These are phyloP conservation scores for Cyprinodon variegatus DNA, from an alignment of 2,113 vertebrate genomes.

Conservation along the genomic window DNA sequence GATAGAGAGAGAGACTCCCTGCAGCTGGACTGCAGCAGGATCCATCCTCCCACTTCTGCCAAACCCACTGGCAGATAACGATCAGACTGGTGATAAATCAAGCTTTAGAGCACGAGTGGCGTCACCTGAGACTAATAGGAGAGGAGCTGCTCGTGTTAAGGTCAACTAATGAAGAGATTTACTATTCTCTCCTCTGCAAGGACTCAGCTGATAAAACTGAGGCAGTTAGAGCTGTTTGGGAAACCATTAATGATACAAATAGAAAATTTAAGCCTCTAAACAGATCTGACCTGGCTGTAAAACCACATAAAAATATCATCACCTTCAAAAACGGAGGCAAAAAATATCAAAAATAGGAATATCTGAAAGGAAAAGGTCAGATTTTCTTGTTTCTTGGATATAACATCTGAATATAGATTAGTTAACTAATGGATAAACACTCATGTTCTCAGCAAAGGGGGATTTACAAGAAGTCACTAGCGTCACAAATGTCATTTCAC, in stretches of 20 bases:
- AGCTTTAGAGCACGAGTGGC: constrained; percentile 18
- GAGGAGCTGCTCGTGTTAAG: constrained; percentile 20
- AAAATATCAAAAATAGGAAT: too few species aligned
- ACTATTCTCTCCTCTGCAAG: not conserved
- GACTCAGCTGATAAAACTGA: not conserved
- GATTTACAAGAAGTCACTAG: not conserved
- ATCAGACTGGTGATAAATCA: constrained; percentile 42
- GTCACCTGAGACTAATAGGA: constrained; percentile 36
- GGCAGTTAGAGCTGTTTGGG: not conserved
- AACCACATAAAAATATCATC: too few species aligned
- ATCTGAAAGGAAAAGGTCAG: not conserved
- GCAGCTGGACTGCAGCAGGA: constrained; percentile 36
- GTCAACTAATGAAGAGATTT: constrained; percentile 40
- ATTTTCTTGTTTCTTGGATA: not conserved
- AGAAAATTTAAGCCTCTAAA: too few species aligned
- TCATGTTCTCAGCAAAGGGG: not conserved
- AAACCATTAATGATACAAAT: too few species aligned
- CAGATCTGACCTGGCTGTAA: too few species aligned
- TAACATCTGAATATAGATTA: not conserved
- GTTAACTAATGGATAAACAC: not conserved
- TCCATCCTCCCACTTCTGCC: constrained; percentile 11
- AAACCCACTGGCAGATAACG: constrained; percentile 28
- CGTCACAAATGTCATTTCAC: not conserved
- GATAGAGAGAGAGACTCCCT: constrained; percentile 1
- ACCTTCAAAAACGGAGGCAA: too few species aligned